Percentiles rank a stretch among this genome's conserved stretches.
Evolutionary conservation across 1,140 invertebrate species (phyloP).

Genomic region (Neuroterus valhalla): DNA sequence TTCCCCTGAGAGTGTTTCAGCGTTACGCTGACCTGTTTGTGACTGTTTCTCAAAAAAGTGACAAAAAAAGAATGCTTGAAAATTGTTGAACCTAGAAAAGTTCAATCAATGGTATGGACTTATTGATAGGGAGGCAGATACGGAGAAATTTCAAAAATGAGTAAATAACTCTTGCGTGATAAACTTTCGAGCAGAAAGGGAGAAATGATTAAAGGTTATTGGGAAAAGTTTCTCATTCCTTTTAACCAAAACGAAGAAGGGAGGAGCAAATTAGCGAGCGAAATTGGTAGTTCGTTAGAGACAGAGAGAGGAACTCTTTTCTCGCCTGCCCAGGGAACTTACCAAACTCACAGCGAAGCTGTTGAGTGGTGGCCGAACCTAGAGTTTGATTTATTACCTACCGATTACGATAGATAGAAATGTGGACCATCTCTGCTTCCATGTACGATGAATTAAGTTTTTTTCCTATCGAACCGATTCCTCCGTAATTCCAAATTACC

Average conservation of each 20-base stretch:
- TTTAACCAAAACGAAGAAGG: not conserved
- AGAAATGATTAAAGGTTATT: slow-evolving; percentile 8
- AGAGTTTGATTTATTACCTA: slow-evolving; percentile 13
- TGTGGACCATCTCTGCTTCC: not conserved
- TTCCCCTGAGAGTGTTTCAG: too few species aligned
- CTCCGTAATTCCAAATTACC: not conserved
- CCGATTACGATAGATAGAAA: slow-evolving; percentile 16
- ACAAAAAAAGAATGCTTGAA: too few species aligned
- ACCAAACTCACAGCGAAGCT: not conserved
- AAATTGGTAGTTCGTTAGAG: not conserved
- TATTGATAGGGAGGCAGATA: too few species aligned
- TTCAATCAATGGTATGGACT: too few species aligned
- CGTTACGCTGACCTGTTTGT: too few species aligned
- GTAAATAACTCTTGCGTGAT: not conserved
- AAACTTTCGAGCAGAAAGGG: slow-evolving; percentile 1
- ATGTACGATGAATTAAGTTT: not conserved
- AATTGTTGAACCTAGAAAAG: too few species aligned
- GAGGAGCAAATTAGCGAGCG: slow-evolving; percentile 15
- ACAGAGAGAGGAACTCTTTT: not conserved
- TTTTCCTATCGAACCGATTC: not conserved
- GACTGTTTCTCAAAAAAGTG: too few species aligned
- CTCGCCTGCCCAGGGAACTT: slow-evolving; percentile 1
- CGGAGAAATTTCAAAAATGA: too few species aligned
- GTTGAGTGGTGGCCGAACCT: not conserved
- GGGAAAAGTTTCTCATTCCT: slow-evolving; percentile 14